Conservation (phyloP, 2,888 invertebrate genomes). For the Rhodophaea formosa region DNA sequence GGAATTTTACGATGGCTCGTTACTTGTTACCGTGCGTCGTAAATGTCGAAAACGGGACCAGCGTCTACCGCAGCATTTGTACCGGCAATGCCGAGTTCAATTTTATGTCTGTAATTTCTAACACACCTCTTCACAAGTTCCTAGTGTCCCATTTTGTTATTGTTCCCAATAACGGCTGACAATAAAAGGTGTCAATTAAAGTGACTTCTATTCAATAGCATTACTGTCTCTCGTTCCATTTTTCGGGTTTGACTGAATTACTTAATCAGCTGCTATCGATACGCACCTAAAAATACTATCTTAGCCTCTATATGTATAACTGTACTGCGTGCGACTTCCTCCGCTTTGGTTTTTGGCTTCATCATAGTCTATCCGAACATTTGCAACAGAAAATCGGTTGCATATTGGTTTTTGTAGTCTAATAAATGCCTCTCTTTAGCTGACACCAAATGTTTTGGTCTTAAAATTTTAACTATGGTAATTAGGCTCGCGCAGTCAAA, state of each 20-base stretch:
- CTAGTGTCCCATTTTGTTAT: conserved; percentile 2
- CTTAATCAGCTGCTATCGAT: too few species aligned
- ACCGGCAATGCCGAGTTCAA: not conserved
- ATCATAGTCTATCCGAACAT: too few species aligned
- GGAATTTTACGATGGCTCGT: conserved; percentile 30
- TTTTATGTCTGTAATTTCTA: conserved; percentile 15
- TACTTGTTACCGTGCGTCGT: conserved; percentile 26
- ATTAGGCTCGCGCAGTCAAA: conserved; percentile 5
- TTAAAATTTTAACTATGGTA: conserved; percentile 6
- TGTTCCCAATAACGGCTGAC: not conserved
- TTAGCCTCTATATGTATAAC: too few species aligned
- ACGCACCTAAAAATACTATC: too few species aligned
- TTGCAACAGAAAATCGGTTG: not conserved
- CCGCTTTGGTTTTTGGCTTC: too few species aligned
- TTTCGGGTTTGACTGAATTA: too few species aligned
- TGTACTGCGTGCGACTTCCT: too few species aligned
- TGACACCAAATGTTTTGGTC: not conserved
- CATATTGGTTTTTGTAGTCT: not conserved
- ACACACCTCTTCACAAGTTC: conserved; percentile 7
- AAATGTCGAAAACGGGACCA: conserved; percentile 26
- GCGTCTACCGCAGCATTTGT: conserved; percentile 14
- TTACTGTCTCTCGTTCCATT: too few species aligned
- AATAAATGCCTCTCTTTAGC: not conserved
- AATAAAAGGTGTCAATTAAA: too few species aligned
- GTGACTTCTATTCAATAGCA: too few species aligned